Evolutionary conservation across 2,113 vertebrate genomes (phyloP).

Genomic region (Cromileptes altivelis): DNA sequence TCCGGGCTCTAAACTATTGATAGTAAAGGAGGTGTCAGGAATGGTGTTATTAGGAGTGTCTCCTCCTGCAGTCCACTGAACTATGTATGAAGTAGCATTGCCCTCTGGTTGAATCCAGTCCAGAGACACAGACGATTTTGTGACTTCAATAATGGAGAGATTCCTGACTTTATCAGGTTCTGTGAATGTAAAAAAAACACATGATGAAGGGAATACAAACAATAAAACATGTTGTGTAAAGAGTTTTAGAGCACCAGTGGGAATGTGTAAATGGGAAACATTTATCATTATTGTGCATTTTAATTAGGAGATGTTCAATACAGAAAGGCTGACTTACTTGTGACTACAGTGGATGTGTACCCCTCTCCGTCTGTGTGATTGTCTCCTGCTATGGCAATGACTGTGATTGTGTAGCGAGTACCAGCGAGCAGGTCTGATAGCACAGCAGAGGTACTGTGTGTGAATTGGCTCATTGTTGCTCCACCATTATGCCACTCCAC

Average conservation of each 20-base stretch:
- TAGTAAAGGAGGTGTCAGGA: not conserved
- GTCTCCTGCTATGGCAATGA: constrained; percentile 36
- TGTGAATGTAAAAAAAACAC: not conserved
- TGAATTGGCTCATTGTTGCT: fast-evolving
- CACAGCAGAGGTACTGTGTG: not conserved
- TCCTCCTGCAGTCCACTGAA: not conserved
- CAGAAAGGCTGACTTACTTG: constrained; percentile 19
- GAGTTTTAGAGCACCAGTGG: not conserved
- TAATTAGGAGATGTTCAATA: not conserved
- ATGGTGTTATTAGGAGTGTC: fast-evolving
- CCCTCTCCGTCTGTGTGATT: constrained; percentile 21
- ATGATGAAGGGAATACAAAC: not conserved
- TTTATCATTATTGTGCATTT: not conserved
- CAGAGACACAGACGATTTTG: constrained; percentile 44
- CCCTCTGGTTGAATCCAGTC: constrained; percentile 43
- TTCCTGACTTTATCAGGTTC: constrained; percentile 31
- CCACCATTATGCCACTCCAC: constrained; percentile 24
- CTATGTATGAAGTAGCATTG: constrained; percentile 7
- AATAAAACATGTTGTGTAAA: not conserved
- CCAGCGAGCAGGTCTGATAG: constrained; percentile 46
- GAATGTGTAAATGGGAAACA: not conserved
- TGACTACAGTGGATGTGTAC: not conserved
- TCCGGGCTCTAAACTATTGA: not conserved
- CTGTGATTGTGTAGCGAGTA: constrained; percentile 31
- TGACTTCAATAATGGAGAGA: constrained; percentile 8